Conservation (phyloP, 2,113 vertebrate genomes). For the Terrapene triunguis region DNA sequence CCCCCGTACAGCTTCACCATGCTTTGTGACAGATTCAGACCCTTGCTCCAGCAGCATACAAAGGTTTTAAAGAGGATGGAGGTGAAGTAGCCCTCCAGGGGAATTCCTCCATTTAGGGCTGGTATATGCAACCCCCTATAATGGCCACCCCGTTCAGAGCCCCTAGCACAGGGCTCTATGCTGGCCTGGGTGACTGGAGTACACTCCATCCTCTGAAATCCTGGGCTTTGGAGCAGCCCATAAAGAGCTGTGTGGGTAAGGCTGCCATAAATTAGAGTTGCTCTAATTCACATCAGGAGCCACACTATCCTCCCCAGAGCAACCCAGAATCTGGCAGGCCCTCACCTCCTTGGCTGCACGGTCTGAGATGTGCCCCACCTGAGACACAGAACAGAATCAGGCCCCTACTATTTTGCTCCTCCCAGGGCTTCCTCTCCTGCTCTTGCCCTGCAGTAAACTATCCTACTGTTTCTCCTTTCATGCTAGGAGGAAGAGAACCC, state of each 20-base stretch:
- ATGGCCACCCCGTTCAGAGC: background rate
- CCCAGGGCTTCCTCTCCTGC: background rate
- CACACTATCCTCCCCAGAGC: background rate
- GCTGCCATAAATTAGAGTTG: background rate
- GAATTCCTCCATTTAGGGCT: background rate
- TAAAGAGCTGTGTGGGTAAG: background rate
- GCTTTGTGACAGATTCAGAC: background rate
- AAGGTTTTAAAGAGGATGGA: background rate
- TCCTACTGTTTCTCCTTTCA: background rate
- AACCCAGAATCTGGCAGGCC: fast-evolving
- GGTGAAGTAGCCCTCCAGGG: background rate
- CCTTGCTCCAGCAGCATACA: background rate
- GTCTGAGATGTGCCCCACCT: background rate
- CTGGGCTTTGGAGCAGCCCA: background rate
- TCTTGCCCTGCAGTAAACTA: fast-evolving
- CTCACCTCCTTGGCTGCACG: no score
- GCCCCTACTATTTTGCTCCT: background rate
- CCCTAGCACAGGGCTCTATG: background rate
- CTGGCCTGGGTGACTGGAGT: background rate
- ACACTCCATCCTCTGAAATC: background rate
- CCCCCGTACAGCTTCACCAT: background rate
- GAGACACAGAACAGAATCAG: background rate
- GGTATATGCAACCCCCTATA: background rate
- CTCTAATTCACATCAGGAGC: background rate
- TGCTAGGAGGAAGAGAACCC: background rate